Evolutionary conservation across 1,140 invertebrate genomes (phyloP), one percentile per base, ranked within the genome.

Genomic region (Chymomyza costata): DNA sequence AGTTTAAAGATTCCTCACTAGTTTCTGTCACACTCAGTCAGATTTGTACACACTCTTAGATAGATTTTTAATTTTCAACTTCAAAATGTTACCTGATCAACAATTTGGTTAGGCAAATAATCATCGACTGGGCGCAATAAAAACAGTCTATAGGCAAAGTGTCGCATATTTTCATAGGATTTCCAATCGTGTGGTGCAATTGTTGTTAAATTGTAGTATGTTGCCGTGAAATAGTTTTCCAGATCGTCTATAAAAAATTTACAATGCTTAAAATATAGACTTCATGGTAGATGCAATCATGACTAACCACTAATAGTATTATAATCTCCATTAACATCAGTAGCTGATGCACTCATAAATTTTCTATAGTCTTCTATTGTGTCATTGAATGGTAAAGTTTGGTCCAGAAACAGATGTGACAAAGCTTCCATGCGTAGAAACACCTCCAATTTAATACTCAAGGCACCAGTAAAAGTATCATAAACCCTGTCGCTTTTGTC

Each of bases 151-250:
- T 91, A 88, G 1, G 97, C 97, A 80, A 99, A 90, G 76, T 93
- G 92, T 58, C 96, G 90, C 97, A 99, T 99, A 86, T 97, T 95
- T 25, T 94, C 92, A 84, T 99, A 99, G 0, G 96, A 97, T 86
- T 95, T 94, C 96, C 97, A 99, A 86, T 99, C 96, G 71, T 99
- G 97, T 11, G 98, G 87, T 11, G 97, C 96, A 19, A 99, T 96
- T 1, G 97, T 97, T 0, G 97, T 99, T 66, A 99, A 88, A 87
- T 99, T 98, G 86, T 99, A 99, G 86, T 98, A 99, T 59, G 94
- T 98, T 63, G 92, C 92, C 62, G 97, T 95, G 32, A 99, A 88
- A 86, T 99, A 98, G 82, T 95, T 91, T 86, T 98, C 97, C 2
- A 97, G 90, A 74, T 92, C 88, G 86, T 91, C 86, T 83, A 21